These are phyloP conservation scores for Poecilia wingei DNA, from an alignment of 2,797 vertebrate species.

Conservation along the genomic window DNA sequence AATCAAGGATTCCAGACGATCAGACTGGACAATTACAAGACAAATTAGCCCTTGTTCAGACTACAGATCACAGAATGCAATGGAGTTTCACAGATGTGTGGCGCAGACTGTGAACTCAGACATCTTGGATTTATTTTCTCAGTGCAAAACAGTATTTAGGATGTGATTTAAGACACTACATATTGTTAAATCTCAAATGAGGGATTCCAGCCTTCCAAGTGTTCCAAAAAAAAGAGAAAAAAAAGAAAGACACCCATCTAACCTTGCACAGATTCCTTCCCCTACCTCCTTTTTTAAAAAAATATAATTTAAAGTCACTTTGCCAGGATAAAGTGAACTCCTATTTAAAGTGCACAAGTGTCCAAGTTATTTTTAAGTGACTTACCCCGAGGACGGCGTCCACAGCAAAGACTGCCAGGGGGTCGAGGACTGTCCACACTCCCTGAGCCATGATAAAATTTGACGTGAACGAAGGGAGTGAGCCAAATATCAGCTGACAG, in stretches of 20 bases:
- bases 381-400: conserved; percentile 97
- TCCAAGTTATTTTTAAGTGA: conserved; percentile 93
- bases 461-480: conserved; percentile 95
- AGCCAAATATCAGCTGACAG: conserved; percentile 94
- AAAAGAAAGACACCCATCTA: conserved; percentile 49
- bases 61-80: conserved; percentile 12
- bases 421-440: conserved; percentile 96
- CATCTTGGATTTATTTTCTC: neutral
- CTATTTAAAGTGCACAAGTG: conserved; percentile 87
- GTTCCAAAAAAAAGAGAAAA: conserved; percentile 44
- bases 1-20: neutral
- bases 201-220: conserved; percentile 19
- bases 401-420: conserved; percentile 93
- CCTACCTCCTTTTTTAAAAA: conserved; percentile 54
- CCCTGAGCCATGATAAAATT: conserved; percentile 95
- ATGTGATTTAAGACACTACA: neutral
- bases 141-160: neutral
- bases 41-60: neutral
- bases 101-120: neutral
- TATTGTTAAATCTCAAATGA: conserved; percentile 4
- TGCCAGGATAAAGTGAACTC: conserved; percentile 87
- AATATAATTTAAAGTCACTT: conserved; percentile 83
- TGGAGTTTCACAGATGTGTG: neutral
- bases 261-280: conserved; percentile 58
- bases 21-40: conserved; percentile 22